Percentiles rank a stretch among this genome's conserved stretches.
phyloP scores from a whole-genome alignment of 2,113 vertebrate species.

The Falco punctatus region DNA sequence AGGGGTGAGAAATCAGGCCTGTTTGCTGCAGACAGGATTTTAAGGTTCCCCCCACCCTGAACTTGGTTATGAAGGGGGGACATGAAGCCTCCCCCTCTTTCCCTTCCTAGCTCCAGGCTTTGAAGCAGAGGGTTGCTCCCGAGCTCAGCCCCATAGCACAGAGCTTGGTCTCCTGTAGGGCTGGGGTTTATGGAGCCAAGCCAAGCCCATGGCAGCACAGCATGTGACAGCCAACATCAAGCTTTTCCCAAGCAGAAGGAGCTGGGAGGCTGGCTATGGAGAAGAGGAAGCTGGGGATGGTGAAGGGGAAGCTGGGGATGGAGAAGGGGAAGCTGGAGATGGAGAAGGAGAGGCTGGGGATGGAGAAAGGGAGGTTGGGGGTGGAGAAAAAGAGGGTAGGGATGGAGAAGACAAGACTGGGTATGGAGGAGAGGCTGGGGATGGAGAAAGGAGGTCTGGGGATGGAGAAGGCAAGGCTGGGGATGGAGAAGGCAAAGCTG shows the following conservation, averaged over 20 bases:
- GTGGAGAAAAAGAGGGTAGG: too few relatives aligned
- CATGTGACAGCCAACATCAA: accelerated
- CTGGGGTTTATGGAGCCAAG: not conserved
- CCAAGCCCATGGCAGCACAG: not conserved
- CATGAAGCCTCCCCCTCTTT: accelerated
- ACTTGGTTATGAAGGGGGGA: not conserved
- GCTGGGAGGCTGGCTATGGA: not conserved
- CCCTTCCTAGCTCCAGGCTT: not conserved
- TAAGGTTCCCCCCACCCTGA: not conserved
- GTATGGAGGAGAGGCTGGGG: not conserved
- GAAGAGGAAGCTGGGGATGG: accelerated
- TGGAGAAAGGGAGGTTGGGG: accelerated
- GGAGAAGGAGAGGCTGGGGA: not conserved
- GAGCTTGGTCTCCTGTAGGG: not conserved
- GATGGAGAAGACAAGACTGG: not conserved
- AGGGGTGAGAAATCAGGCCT: not conserved
- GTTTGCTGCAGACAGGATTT: not conserved
- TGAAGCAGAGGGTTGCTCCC: not conserved
- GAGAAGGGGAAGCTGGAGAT: accelerated
- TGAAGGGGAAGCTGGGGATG: not conserved
- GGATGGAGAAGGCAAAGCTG: not conserved
- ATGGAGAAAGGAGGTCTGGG: accelerated
- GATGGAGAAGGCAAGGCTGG: not conserved
- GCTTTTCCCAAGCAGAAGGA: not conserved
- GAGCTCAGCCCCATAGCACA: not conserved